phyloP scores from a whole-genome alignment of 2,113 vertebrate species.

The Pollachius pollachius region DNA sequence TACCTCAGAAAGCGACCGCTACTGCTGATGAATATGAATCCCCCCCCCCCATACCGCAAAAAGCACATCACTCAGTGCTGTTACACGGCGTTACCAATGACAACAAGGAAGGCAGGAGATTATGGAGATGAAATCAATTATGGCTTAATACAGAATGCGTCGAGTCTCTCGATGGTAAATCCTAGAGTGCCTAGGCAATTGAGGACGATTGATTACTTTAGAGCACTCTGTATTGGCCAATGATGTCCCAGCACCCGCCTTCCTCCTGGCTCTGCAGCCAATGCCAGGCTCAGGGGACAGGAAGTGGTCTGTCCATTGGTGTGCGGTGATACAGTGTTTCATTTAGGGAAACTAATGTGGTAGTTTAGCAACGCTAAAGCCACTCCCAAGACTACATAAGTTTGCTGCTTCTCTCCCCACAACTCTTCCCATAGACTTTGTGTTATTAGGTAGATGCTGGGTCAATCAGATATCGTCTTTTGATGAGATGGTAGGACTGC shows the following conservation, averaged over 20 bases:
- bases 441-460: constrained; percentile 8
- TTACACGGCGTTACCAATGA: constrained; percentile 73
- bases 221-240: constrained; percentile 64
- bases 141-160: constrained; percentile 72
- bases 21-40: constrained; percentile 61
- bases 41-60: constrained; percentile 16
- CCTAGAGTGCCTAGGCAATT: constrained; percentile 62
- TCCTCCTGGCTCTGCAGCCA: constrained; percentile 3
- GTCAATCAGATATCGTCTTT: constrained; percentile 16
- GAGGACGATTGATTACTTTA: constrained; percentile 76
- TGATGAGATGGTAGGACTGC: constrained; percentile 13
- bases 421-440: constrained; percentile 18
- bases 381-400: constrained; percentile 18
- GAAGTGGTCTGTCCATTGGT: constrained; percentile 51
- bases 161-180: constrained; percentile 68
- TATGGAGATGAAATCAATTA: constrained; percentile 82
- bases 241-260: constrained; percentile 40
- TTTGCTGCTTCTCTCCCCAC: constrained; percentile 26
- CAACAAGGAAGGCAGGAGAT: constrained; percentile 71
- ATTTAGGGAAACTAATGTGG: constrained; percentile 50
- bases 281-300: constrained; percentile 39
- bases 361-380: constrained; percentile 33
- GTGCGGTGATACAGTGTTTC: constrained; percentile 61
- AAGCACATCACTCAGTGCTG: constrained; percentile 74
- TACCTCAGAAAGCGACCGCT: constrained; percentile 9